Evolutionary conservation across 2,797 vertebrate species (phyloP).

Genomic region (Oophaga sylvatica): DNA sequence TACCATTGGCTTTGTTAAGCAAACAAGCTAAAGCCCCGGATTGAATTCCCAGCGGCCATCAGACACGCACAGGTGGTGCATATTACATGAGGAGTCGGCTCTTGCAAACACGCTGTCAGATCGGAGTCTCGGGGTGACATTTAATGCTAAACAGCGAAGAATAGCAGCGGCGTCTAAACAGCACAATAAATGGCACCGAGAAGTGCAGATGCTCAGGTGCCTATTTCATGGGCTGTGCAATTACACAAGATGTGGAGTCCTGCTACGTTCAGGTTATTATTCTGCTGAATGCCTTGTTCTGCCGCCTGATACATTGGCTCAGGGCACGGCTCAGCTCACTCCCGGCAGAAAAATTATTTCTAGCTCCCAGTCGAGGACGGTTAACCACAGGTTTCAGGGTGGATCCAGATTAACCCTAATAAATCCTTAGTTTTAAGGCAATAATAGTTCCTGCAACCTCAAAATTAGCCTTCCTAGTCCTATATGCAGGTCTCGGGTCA

Average conservation of each 20-base stretch:
- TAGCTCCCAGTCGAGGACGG: background rate
- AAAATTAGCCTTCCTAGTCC: background rate
- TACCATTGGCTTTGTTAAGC: conserved; percentile 62
- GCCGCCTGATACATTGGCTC: background rate
- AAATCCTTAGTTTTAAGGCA: background rate
- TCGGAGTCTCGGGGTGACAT: conserved; percentile 57
- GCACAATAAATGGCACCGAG: conserved; percentile 52
- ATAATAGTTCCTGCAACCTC: background rate
- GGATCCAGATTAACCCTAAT: fast-evolving
- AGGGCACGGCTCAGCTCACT: conserved; percentile 6
- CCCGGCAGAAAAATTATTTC: background rate
- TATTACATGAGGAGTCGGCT: conserved; percentile 61
- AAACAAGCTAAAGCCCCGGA: conserved; percentile 60
- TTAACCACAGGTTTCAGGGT: background rate
- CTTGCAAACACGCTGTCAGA: conserved; percentile 54
- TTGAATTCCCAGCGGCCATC: conserved; percentile 59
- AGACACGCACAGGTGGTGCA: conserved; percentile 62
- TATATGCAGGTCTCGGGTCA: too few species aligned
- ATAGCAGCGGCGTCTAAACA: conserved; percentile 13
- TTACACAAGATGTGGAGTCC: conserved; percentile 39
- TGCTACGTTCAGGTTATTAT: conserved; percentile 22
- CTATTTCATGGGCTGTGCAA: conserved; percentile 33
- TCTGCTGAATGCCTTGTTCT: conserved; percentile 20
- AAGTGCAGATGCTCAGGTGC: conserved; percentile 39
- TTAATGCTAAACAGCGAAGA: conserved; percentile 55